phyloP scores from a whole-genome alignment of 2,797 vertebrate species.

The Austrolebias charrua region DNA sequence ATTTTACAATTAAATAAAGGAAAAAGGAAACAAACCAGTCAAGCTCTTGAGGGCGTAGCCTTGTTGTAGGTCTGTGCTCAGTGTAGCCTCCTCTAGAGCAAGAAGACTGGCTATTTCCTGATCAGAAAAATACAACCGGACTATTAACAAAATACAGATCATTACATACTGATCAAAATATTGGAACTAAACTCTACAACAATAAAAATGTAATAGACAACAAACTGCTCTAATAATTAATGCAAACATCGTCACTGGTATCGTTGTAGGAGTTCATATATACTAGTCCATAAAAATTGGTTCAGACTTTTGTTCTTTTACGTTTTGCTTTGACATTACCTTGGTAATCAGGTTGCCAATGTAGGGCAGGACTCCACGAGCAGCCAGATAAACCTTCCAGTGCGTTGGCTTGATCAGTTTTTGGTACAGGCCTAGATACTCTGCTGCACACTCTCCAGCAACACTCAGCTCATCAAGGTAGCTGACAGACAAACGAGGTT shows the following conservation, averaged over 20 bases:
- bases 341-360: slow-evolving; percentile 98
- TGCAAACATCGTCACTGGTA: no score
- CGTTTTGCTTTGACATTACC: slow-evolving; percentile 72
- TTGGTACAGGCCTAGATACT: slow-evolving; percentile 96
- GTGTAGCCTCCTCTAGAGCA: slow-evolving; percentile 93
- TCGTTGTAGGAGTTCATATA: no score
- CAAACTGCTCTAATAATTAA: background rate
- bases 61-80: slow-evolving; percentile 97
- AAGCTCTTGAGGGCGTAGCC: slow-evolving; percentile 98
- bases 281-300: no score
- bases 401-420: slow-evolving; percentile 96
- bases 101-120: slow-evolving; percentile 97
- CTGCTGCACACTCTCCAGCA: slow-evolving; percentile 95
- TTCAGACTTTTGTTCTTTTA: no score
- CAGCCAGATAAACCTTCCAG: slow-evolving; percentile 98
- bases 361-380: slow-evolving; percentile 94
- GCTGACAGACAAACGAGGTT: slow-evolving; percentile 64
- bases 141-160: no score
- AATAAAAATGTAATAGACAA: background rate
- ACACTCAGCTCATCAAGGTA: slow-evolving; percentile 96
- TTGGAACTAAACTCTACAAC: background rate
- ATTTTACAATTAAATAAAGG: background rate
- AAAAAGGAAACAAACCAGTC: slow-evolving; percentile 81
- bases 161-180: background rate
- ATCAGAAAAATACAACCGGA: background rate